Percentiles rank a stretch among this genome's conserved stretches.
phyloP scores from a whole-genome alignment of 92 coral and sea anemone species.

The Paramuricea clavata region DNA sequence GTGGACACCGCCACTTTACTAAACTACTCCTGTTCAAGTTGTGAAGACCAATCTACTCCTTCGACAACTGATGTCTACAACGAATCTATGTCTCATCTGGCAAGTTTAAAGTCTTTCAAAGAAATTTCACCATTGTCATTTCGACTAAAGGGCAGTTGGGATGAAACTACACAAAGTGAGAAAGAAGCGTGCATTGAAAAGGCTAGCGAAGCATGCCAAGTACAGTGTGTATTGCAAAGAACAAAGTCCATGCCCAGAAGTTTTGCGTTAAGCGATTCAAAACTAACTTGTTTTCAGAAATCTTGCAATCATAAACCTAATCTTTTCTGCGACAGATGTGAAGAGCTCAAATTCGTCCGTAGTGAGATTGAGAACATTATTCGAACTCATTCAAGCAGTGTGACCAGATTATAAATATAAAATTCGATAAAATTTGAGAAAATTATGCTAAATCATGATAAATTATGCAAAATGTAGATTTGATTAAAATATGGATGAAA shows the following conservation, averaged over 20 bases:
- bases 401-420: too few species aligned
- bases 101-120: conserved; percentile 16
- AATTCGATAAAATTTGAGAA: too few species aligned
- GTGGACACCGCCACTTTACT: conserved; percentile 21
- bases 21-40: conserved; percentile 33
- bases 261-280: conserved; percentile 1
- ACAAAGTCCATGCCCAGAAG: conserved; percentile 1
- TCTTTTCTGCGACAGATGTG: conserved; percentile 8
- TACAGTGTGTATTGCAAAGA: conserved; percentile 10
- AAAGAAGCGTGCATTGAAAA: conserved; percentile 15
- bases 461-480: too few species aligned
- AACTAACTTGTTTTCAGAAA: conserved; percentile 3
- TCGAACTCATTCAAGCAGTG: conserved; percentile 11
- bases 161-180: conserved; percentile 26
- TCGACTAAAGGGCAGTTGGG: conserved; percentile 2
- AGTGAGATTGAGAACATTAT: conserved; percentile 10
- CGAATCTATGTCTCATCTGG: too few species aligned
- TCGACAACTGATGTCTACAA: too few species aligned
- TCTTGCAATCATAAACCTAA: not conserved
- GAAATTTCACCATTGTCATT: conserved; percentile 25
- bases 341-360: not conserved
- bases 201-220: conserved; percentile 24
- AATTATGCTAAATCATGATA: too few species aligned
- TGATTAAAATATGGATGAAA: too few species aligned
- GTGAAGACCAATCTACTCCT: too few species aligned